phyloP scores from a whole-genome alignment of 2,888 invertebrate genomes.

The Chrysolina americana region DNA sequence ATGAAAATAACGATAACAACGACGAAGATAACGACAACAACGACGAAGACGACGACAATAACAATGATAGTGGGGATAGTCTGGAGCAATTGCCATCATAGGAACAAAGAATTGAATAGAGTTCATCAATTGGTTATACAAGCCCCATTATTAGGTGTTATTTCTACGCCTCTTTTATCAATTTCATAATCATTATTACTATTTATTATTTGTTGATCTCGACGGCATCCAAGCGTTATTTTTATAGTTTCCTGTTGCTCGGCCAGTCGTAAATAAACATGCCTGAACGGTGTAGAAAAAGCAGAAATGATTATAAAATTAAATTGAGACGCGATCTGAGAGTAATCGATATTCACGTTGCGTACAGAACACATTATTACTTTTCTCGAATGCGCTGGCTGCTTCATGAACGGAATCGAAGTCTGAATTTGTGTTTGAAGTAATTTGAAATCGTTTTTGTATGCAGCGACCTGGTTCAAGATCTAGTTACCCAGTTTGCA shows the following conservation, averaged over 20 bases:
- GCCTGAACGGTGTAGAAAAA: slow-evolving; percentile 9
- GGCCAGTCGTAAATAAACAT: not conserved
- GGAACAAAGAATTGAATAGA: not conserved
- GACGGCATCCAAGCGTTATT: slow-evolving; percentile 9
- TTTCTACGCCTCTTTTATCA: not conserved
- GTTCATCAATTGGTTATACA: not conserved
- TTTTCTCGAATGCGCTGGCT: not conserved
- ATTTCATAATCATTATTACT: not conserved
- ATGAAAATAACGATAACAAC: too few species aligned
- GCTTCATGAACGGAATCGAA: not conserved
- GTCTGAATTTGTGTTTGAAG: not conserved
- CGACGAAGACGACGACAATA: too few species aligned
- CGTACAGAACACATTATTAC: not conserved
- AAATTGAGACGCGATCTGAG: not conserved
- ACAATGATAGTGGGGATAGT: too few species aligned
- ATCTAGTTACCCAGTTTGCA: not conserved
- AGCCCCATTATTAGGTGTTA: not conserved
- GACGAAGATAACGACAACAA: too few species aligned
- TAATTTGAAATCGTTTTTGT: not conserved
- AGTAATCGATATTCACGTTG: slow-evolving; percentile 10
- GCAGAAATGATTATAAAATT: slow-evolving; percentile 10
- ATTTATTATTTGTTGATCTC: slow-evolving; percentile 3
- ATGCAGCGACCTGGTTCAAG: not conserved
- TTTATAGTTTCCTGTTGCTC: slow-evolving; percentile 10
- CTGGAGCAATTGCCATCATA: too few species aligned